Evolutionary conservation across 2,888 invertebrate species (phyloP), one percentile per base, ranked within the genome.

Genomic region (Piscicola geometra): DNA sequence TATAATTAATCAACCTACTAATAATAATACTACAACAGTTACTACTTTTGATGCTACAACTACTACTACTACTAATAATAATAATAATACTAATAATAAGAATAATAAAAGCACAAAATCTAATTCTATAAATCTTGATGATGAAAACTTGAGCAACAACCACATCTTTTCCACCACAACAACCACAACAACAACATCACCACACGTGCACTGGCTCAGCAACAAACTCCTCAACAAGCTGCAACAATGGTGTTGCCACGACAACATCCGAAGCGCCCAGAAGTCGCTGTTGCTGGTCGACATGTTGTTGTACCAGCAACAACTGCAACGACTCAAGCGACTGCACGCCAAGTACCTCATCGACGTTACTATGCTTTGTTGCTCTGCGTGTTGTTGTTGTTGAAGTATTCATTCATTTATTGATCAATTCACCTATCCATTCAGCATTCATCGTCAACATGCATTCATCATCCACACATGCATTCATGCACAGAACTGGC

Each of bases 401-500:
- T 41, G 15, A 9, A 41, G 41, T 41, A 9, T 41, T 41, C 25
- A 35, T 47, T 52, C 25, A 33, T 30, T 21, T 21, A 68, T 67
- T 30, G 32, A 32, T 41, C 9, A 50, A 30, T 69, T 32, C 36
- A 28, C 9, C 28, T 36, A 35, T 71, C 33, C 15, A 33, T 64
- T 1, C 35, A 1, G 1, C 32, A 36, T 35, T 32, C 30, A 47
- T 15, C 3, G 0, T 36, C 1, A 72, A 21, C n/a, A 15, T 25
- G 25, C 36, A 41, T 12, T n/a, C n/a, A n/a, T n/a, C n/a, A 28
- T 68, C 5, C 32, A 68, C 32, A 15, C 36, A 9, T 18, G 3
- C 32, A 25, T 28, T 25, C 21, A 12, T 50, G 78, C 79, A 33
- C 79, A 84, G 84, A 81, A 80, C n/a, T 98, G 97, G 97, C 90